phyloP scores from a whole-genome alignment of 2,797 vertebrate genomes.

The Hapalemur alaotrensis region DNA sequence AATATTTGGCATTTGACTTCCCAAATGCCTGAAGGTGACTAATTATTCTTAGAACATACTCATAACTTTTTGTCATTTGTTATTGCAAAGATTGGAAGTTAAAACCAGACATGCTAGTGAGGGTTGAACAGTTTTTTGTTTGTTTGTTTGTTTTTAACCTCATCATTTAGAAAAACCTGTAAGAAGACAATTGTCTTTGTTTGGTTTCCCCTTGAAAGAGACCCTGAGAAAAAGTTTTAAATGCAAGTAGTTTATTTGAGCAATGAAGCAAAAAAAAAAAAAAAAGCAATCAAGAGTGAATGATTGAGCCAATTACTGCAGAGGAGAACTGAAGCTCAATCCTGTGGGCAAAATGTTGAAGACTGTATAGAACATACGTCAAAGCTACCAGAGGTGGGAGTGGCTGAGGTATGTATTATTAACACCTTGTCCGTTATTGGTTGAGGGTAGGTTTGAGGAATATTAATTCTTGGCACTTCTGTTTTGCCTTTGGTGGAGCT shows the following conservation, averaged over 20 bases:
- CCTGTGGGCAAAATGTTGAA: background rate
- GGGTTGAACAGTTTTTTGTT: background rate
- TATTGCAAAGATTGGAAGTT: background rate
- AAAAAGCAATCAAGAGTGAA: background rate
- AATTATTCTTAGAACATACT: background rate
- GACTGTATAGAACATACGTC: background rate
- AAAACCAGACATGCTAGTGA: background rate
- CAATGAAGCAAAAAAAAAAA: background rate
- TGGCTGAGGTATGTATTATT: background rate
- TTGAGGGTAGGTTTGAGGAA: background rate
- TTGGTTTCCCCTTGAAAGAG: background rate
- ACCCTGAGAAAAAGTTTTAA: background rate
- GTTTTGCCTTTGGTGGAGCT: background rate
- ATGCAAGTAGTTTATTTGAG: background rate
- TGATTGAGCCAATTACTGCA: fast-evolving
- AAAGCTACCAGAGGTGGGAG: background rate
- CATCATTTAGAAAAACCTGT: background rate
- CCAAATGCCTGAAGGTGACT: background rate
- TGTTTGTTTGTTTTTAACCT: background rate
- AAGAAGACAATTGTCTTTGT: background rate
- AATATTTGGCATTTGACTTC: background rate
- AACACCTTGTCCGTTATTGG: background rate
- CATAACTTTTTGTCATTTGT: background rate
- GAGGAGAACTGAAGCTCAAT: background rate
- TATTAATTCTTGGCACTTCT: background rate